Base-by-base conservation (phyloP, 2,888 invertebrate species). In the Rhagium mordax region DNA sequence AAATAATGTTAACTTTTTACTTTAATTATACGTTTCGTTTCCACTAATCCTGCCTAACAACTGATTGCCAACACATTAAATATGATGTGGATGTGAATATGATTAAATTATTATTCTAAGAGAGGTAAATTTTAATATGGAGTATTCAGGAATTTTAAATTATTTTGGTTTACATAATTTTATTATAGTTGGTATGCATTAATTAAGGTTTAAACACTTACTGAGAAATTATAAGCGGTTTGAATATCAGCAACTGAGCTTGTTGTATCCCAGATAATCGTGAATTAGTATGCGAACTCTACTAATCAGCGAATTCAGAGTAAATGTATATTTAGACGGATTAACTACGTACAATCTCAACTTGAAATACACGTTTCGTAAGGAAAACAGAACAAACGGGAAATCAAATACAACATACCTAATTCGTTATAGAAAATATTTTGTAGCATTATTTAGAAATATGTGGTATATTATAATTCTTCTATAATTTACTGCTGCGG, bases 211-310 rank as follows among this genome's bases (percentile, higher is more conserved):
- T 33, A 59, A 33, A 41, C 16, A 41, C 18, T 59, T 55, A 18
- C 55, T 55, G 33, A 18, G 33, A 33, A 59, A 7, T 57, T 57
- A 27, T 57, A 57, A 57, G 55, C 55, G n/a, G 27, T 13, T 57
- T 15, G 55, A 16, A 57, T 57, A 27, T 57, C 55, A 27, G 15
- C 4, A 27, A 24, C 55, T 27, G 4, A 57, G 55, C 55, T 57
- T 7, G 8, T 27, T 29, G 8, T 24, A 21, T 55, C 33, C 33
- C 33, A 41, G n/a, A 59, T 33, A 59, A 59, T 59, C 29, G 59
- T 33, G 33, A 59, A 59, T 59, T 33, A 59, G 16, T 33, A 59
- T 33, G 18, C 33, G 33, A 59, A 59, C 18, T 59, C 59, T 8
- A 18, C 59, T 16, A 4, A 29, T 59, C 59, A 33, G 18, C 29